These are phyloP conservation scores for Drosophila miranda DNA, from an alignment of 1,140 invertebrate species.

Conservation along the genomic window DNA sequence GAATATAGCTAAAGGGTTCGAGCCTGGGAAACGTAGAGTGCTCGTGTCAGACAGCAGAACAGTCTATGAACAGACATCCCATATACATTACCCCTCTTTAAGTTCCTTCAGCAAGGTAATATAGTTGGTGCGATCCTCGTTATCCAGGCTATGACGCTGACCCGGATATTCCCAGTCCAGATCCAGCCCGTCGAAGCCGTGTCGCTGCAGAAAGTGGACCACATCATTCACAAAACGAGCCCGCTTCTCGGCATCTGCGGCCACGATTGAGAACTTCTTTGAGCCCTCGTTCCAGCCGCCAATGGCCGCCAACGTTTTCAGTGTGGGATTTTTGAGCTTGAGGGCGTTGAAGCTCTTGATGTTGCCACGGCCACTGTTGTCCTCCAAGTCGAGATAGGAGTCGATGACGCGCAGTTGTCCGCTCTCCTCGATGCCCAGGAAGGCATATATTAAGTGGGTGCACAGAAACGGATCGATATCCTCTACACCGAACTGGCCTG, in stretches of 20 bases:
- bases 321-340: constrained; percentile 85
- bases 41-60: constrained; percentile 3
- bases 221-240: constrained; percentile 85
- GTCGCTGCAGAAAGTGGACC: constrained; percentile 84
- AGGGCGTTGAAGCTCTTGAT: constrained; percentile 85
- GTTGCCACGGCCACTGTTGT: constrained; percentile 81
- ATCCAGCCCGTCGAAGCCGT: constrained; percentile 91
- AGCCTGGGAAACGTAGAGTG: constrained; percentile 66
- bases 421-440: constrained; percentile 85
- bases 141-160: constrained; percentile 84
- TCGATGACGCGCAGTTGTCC: constrained; percentile 85
- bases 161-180: constrained; percentile 92
- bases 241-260: constrained; percentile 83
- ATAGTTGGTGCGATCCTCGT: constrained; percentile 83
- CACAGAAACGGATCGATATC: constrained; percentile 88
- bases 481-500: constrained; percentile 86
- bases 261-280: constrained; percentile 86
- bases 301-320: constrained; percentile 88
- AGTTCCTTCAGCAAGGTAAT: constrained; percentile 85
- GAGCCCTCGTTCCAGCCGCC: constrained; percentile 92
- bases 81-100: constrained; percentile 81
- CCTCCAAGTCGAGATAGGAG: constrained; percentile 85
- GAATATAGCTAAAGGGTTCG: constrained; percentile 79
- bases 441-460: constrained; percentile 89
- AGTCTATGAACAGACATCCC: background rate